Conservation (phyloP, 1,140 invertebrate species). For the Dreissena polymorpha region DNA sequence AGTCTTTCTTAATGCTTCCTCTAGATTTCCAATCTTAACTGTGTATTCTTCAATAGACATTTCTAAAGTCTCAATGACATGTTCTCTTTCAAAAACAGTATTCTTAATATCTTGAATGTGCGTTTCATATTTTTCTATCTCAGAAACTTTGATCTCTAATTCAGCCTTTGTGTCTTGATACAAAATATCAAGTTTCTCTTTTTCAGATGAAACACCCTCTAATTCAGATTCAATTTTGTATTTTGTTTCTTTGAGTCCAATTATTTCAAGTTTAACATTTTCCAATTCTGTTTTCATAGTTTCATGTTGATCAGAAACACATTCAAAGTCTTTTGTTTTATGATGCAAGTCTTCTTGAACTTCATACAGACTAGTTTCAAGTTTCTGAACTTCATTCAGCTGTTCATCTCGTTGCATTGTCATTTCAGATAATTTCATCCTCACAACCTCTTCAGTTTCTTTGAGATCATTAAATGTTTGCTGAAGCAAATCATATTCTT, state of each 20-base stretch:
- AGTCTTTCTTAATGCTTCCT: not conserved
- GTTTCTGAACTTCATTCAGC: not conserved
- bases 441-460: conserved; percentile 50
- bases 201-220: conserved; percentile 1
- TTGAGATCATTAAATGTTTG: conserved; percentile 54
- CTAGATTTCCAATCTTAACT: not conserved
- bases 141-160: not conserved
- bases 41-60: not conserved
- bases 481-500: conserved; percentile 48
- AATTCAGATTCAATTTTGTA: not conserved
- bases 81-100: not conserved
- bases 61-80: conserved; percentile 1
- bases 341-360: not conserved
- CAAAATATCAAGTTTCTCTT: conserved; percentile 23
- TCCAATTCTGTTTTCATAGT: not conserved
- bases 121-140: not conserved
- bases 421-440: conserved; percentile 51
- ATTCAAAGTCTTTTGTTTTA: no score
- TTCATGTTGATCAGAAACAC: no score
- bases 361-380: not conserved
- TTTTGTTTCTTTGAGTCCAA: not conserved
- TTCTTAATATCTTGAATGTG: conserved; percentile 9
- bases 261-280: not conserved
- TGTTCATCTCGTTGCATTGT: conserved; percentile 31
- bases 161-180: conserved; percentile 17